Conservation (phyloP, 2,113 vertebrate genomes). For the Lota lota region DNA sequence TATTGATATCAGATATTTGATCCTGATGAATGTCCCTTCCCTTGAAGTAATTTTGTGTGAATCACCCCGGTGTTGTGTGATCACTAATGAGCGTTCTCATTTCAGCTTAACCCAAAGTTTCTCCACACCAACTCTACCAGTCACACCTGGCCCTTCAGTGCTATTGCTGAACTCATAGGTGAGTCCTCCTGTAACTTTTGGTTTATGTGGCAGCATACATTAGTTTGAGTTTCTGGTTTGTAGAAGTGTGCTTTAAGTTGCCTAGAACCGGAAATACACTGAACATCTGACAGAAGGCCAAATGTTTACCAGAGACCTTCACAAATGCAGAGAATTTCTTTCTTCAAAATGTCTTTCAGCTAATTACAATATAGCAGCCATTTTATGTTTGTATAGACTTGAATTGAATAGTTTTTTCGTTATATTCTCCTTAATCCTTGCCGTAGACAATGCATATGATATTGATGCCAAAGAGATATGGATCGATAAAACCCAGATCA, state of each 20-base stretch:
- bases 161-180: constrained; percentile 96
- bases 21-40: not conserved
- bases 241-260: not conserved
- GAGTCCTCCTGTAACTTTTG: constrained; percentile 62
- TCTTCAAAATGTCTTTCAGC: no score
- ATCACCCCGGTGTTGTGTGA: not conserved
- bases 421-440: not conserved
- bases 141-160: constrained; percentile 96
- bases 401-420: not conserved
- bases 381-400: not conserved
- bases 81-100: constrained; percentile 25
- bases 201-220: not conserved
- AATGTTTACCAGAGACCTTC: no score
- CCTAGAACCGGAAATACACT: not conserved
- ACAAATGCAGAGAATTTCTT: no score
- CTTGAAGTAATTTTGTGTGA: not conserved
- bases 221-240: no score
- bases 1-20: no score
- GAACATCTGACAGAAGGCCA: no score
- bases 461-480: constrained; percentile 91
- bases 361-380: no score
- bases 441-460: constrained; percentile 92
- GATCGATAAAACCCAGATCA: constrained; percentile 90
- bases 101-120: constrained; percentile 88
- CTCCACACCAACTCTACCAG: constrained; percentile 96